These are phyloP conservation scores for Heloderma charlesbogerti DNA, from an alignment of 2,113 vertebrate genomes.

Conservation along the genomic window DNA sequence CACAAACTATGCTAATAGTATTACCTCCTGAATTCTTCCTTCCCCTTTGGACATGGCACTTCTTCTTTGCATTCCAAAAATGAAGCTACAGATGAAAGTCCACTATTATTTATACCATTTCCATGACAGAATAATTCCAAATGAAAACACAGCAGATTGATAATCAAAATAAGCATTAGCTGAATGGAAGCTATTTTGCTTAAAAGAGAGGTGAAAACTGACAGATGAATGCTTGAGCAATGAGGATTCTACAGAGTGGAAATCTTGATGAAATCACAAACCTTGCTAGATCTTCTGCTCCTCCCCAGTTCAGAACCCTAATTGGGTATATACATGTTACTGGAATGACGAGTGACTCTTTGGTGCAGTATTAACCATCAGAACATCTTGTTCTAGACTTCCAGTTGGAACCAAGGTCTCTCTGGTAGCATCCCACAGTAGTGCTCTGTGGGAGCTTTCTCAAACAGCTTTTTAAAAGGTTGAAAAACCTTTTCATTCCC, in stretches of 20 bases:
- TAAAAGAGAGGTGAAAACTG: not conserved
- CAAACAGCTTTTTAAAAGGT: no score
- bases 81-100: constrained; percentile 24
- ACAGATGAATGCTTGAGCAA: not conserved
- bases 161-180: not conserved
- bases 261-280: not conserved
- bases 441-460: no score
- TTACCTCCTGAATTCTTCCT: constrained; percentile 30
- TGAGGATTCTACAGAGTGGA: not conserved
- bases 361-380: not conserved
- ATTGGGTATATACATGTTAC: not conserved
- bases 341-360: not conserved
- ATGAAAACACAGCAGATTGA: not conserved
- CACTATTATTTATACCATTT: not conserved
- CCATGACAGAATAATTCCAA: not conserved
- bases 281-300: not conserved
- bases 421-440: no score
- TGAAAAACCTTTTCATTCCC: no score
- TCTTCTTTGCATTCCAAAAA: constrained; percentile 9
- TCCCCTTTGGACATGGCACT: not conserved
- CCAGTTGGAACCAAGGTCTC: no score
- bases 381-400: not conserved
- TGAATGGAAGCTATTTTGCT: not conserved
- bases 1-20: not conserved
- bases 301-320: not conserved